Evolutionary conservation across 2,113 vertebrate species (phyloP).

Genomic region (Daphoenositta chrysoptera): DNA sequence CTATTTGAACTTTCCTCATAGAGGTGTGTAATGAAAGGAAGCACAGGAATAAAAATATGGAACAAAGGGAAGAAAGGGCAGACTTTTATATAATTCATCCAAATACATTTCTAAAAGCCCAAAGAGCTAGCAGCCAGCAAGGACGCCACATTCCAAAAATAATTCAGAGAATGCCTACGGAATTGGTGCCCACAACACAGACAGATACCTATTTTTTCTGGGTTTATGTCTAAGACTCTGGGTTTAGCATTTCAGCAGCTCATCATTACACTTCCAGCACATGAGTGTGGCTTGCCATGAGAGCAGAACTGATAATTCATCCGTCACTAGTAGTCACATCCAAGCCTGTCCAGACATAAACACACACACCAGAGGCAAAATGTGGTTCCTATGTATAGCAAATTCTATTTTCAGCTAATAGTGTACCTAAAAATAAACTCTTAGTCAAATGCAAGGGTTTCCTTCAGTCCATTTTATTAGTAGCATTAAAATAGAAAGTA

Average conservation of each 20-base stretch:
- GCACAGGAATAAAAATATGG: neutral
- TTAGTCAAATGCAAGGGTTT: neutral
- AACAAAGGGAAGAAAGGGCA: neutral
- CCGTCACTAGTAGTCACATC: neutral
- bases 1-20: neutral
- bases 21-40: neutral
- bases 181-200: neutral
- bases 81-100: neutral
- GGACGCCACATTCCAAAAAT: neutral
- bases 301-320: conserved; percentile 47
- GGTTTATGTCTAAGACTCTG: neutral
- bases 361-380: neutral
- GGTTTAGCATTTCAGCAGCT: conserved; percentile 37
- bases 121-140: neutral
- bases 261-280: neutral
- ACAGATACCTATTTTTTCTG: conserved; percentile 43
- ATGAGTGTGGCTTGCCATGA: conserved; percentile 2
- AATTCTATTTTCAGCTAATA: neutral
- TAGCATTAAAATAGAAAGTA: neutral
- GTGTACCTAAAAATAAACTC: conserved; percentile 31
- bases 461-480: conserved; percentile 9
- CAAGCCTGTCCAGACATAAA: neutral
- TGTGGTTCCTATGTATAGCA: neutral
- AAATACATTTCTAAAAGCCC: neutral
- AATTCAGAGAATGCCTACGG: conserved; percentile 11